A percentile compares a stretch with the other conserved stretches of the same genome.
These are phyloP conservation scores for Pachyseris speciosa DNA, from an alignment of 64 coral and sea anemone species.

Conservation along the genomic window DNA sequence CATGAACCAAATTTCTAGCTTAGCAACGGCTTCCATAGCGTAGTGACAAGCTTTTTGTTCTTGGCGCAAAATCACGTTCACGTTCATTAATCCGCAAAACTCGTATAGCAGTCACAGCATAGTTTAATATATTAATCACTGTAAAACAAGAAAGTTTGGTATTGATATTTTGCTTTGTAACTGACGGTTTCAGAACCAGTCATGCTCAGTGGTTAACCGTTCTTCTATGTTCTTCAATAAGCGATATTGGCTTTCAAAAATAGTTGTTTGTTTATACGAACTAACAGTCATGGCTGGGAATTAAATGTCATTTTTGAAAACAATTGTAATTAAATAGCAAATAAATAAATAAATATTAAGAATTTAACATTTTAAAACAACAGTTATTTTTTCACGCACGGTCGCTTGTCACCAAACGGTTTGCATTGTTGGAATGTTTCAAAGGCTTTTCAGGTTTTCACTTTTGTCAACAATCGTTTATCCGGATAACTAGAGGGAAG, in stretches of 20 bases:
- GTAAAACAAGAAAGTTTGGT: neutral
- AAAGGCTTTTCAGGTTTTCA: neutral
- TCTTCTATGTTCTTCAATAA: neutral
- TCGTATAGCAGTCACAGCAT: neutral
- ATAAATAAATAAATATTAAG: neutral
- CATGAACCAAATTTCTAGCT: too few relatives aligned
- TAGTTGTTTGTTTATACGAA: neutral
- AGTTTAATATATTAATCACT: neutral
- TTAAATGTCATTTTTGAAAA: neutral
- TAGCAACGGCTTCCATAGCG: neutral
- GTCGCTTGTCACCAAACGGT: neutral
- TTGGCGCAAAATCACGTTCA: too few relatives aligned
- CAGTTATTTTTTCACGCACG: constrained; percentile 7
- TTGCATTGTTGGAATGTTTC: constrained; percentile 20
- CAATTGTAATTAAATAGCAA: neutral
- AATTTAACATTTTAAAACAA: neutral
- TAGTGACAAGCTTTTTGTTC: neutral
- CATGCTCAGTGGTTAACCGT: neutral
- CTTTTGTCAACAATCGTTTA: neutral
- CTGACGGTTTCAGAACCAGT: neutral
- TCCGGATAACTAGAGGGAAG: neutral
- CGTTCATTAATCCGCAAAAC: neutral
- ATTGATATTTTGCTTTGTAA: neutral
- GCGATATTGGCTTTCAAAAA: neutral
- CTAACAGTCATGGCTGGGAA: neutral